phyloP scores from a whole-genome alignment of 2,113 vertebrate species.

The Saccopteryx leptura region DNA sequence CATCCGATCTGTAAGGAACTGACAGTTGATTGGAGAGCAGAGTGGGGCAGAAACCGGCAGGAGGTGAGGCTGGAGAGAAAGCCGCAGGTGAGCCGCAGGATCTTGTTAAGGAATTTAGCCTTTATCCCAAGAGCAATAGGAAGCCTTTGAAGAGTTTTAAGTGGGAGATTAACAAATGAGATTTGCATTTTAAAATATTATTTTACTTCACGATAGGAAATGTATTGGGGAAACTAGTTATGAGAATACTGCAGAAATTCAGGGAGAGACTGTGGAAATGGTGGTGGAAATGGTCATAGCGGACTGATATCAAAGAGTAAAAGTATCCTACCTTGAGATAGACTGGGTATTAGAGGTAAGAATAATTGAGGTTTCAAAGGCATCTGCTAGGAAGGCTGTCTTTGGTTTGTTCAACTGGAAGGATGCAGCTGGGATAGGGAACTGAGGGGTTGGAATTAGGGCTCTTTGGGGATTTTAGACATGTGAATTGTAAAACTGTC shows the following conservation, averaged over 20 bases:
- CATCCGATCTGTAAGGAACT: not conserved
- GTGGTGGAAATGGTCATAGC: not conserved
- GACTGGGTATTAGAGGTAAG: not conserved
- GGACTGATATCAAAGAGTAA: not conserved
- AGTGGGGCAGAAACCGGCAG: not conserved
- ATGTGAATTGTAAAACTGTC: not conserved
- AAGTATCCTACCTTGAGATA: not conserved
- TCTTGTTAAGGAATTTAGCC: not conserved
- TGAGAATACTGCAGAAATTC: not conserved
- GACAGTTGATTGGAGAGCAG: not conserved
- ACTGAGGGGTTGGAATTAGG: not conserved
- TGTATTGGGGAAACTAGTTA: not conserved
- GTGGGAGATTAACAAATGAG: not conserved
- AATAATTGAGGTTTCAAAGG: not conserved
- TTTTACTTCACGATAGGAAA: not conserved
- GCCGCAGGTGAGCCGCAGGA: no score
- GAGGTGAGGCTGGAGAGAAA: not conserved
- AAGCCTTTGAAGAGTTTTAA: conserved; percentile 28
- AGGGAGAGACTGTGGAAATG: not conserved
- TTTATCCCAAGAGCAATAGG: not conserved
- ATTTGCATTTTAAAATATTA: not conserved
- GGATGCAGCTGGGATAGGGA: not conserved
- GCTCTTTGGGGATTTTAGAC: not conserved
- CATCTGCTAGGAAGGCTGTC: not conserved
- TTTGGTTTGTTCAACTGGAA: not conserved